Conservation (phyloP, 2,797 vertebrate genomes). For the Scarus forsteni region DNA sequence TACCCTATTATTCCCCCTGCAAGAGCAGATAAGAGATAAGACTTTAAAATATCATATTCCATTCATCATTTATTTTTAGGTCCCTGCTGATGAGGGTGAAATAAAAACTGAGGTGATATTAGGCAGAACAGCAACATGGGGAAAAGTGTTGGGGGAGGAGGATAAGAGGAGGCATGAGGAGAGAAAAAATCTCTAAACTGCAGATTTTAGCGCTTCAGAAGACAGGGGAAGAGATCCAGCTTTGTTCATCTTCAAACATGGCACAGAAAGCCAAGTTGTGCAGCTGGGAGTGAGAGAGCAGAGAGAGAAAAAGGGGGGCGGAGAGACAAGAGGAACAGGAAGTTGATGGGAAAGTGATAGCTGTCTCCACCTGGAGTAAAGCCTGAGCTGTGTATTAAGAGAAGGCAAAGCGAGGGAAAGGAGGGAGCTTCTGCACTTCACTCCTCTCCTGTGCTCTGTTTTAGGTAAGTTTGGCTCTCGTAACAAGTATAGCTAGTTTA, state of each 20-base stretch:
- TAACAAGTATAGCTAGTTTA: slow-evolving; percentile 63
- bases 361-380: slow-evolving; percentile 82
- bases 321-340: slow-evolving; percentile 79
- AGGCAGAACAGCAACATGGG: slow-evolving; percentile 79
- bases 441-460: slow-evolving; percentile 64
- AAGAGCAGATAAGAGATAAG: slow-evolving; percentile 89
- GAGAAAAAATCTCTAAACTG: slow-evolving; percentile 48
- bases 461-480: slow-evolving; percentile 82
- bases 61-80: slow-evolving; percentile 92
- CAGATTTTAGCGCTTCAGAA: slow-evolving; percentile 69
- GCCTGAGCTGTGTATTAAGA: slow-evolving; percentile 71
- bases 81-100: slow-evolving; percentile 86
- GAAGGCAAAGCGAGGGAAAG: slow-evolving; percentile 63
- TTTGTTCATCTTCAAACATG: slow-evolving; percentile 76
- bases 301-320: slow-evolving; percentile 70
- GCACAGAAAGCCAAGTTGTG: slow-evolving; percentile 67
- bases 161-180: slow-evolving; percentile 38
- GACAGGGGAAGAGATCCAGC: slow-evolving; percentile 55
- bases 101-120: slow-evolving; percentile 88
- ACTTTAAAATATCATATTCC: slow-evolving; percentile 90
- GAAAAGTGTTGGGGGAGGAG: slow-evolving; percentile 51
- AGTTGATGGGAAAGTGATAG: slow-evolving; percentile 83
- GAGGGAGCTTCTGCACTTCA: slow-evolving; percentile 72
- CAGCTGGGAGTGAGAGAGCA: slow-evolving; percentile 70
- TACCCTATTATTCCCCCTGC: slow-evolving; percentile 88